Percentiles rank a stretch among this genome's conserved stretches.
These are phyloP conservation scores for Puntigrus tetrazona DNA, from an alignment of 2,113 vertebrate genomes.

Conservation along the genomic window DNA sequence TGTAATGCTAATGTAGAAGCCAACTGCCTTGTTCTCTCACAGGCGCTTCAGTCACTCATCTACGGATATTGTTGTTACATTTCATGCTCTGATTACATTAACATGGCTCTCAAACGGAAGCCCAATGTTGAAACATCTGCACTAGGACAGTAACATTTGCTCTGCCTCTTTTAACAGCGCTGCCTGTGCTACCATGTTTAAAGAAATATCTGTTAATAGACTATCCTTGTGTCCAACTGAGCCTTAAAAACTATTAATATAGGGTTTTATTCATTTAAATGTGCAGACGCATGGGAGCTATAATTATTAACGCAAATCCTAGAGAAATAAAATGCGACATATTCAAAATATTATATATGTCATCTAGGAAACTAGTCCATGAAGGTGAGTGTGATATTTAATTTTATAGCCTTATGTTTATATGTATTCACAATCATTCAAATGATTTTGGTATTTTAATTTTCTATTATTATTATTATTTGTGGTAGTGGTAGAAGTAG, in stretches of 20 bases:
- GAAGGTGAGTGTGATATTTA: not conserved
- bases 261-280: not conserved
- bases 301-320: not conserved
- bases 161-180: not conserved
- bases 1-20: conserved; percentile 5
- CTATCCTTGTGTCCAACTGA: not conserved
- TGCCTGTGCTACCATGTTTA: not conserved
- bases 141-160: conserved; percentile 13
- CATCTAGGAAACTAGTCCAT: not conserved
- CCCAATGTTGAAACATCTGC: conserved; percentile 25
- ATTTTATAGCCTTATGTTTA: not conserved
- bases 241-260: not conserved
- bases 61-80: conserved; percentile 7
- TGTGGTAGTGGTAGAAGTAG: too few species aligned
- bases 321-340: not conserved
- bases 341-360: not conserved
- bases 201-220: not conserved
- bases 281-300: not conserved
- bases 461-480: too few species aligned
- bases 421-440: not conserved
- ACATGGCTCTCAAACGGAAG: not conserved
- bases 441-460: not conserved
- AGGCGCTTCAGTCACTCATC: conserved; percentile 26
- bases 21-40: not conserved
- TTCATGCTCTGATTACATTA: conserved; percentile 28